A percentile compares a stretch with the other conserved stretches of the same genome.
Evolutionary conservation across 2,113 vertebrate species (phyloP).

Genomic region (Solea senegalensis): DNA sequence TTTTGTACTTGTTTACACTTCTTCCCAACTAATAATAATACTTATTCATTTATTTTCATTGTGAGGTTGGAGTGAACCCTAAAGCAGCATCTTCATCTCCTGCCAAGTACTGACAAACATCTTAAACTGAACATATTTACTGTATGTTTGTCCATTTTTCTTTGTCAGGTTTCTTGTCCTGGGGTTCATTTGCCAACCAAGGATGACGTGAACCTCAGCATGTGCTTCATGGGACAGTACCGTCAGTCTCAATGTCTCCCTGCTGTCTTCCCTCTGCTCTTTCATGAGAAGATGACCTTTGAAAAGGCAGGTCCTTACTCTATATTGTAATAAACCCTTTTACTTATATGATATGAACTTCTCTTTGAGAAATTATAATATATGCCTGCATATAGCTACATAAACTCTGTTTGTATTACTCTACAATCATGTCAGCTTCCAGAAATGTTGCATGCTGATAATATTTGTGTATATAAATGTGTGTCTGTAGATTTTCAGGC

Average conservation of each 20-base stretch:
- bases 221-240: constrained; percentile 80
- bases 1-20: too few species aligned
- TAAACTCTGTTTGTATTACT: not conserved
- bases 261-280: constrained; percentile 80
- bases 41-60: too few species aligned
- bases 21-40: too few species aligned
- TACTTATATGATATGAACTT: not conserved
- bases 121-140: too few species aligned
- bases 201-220: constrained; percentile 79
- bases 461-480: not conserved
- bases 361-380: too few species aligned
- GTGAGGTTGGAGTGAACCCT: too few species aligned
- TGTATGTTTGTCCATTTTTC: not conserved
- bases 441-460: not conserved
- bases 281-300: constrained; percentile 84
- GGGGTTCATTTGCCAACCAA: constrained; percentile 81
- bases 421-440: not conserved
- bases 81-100: too few species aligned
- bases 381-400: not conserved
- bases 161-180: constrained; percentile 79
- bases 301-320: constrained; percentile 78
- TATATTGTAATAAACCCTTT: not conserved
- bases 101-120: too few species aligned
- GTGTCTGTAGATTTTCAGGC: constrained; percentile 78
- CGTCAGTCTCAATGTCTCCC: constrained; percentile 75